These are phyloP conservation scores for Corvus cornix DNA, from an alignment of 2,113 vertebrate genomes.

Conservation along the genomic window DNA sequence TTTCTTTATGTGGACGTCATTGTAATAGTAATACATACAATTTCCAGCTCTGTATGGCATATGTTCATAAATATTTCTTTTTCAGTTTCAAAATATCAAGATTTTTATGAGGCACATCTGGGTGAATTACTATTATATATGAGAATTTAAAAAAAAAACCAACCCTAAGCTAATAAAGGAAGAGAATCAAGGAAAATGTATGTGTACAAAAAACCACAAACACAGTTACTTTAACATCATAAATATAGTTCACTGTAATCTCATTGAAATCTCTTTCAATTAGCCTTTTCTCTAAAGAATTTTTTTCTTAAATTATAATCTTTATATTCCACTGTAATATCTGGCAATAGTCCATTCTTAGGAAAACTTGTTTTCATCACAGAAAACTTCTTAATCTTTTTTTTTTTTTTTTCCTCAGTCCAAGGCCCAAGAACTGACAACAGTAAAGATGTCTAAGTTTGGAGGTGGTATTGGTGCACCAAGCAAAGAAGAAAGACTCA, in stretches of 20 bases:
- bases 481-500: slow-evolving; percentile 93
- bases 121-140: not conserved
- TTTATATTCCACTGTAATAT: not conserved
- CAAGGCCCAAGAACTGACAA: slow-evolving; percentile 95
- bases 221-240: not conserved
- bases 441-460: slow-evolving; percentile 97
- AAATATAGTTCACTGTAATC: not conserved
- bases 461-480: slow-evolving; percentile 94
- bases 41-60: not conserved
- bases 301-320: not conserved
- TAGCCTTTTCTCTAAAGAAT: not conserved
- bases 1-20: not conserved
- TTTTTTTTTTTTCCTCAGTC: slow-evolving; percentile 72
- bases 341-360: not conserved
- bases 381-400: not conserved
- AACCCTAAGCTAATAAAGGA: not conserved
- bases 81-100: not conserved
- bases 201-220: not conserved
- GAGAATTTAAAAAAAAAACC: not conserved
- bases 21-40: not conserved
- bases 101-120: not conserved
- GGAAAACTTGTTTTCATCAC: not conserved
- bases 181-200: not conserved
- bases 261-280: not conserved
- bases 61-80: not conserved